Base-by-base conservation (phyloP, 1,140 invertebrate genomes). In the Drosophila bifasciata region DNA sequence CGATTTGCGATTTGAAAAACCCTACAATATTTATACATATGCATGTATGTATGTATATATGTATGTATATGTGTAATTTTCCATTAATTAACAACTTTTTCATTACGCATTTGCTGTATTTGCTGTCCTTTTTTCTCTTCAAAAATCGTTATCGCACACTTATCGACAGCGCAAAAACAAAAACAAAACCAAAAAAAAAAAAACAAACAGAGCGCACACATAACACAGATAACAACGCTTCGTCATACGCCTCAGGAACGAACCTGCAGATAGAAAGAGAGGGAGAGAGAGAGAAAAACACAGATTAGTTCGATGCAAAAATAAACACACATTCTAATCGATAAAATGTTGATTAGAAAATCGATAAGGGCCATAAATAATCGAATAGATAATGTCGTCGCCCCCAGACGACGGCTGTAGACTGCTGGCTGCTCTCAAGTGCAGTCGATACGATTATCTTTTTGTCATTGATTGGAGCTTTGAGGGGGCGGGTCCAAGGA, bases 51-150 rank as follows among this genome's bases (percentile, higher is more conserved):
- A 28, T 9, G 16, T 11, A 2, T 53, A 13, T 16, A 11, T 55
- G 39, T 25, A 9, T 46, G 43, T 8, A n/a, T 53, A 36, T 17
- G 23, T 48, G 51, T 50, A 74, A 66, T 77, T 74, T 85, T 86
- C 77, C 81, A 85, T 85, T 85, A 85, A 86, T 85, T 85, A 81
- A 86, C 77, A 85, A 55, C 62, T 84, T 11, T 64, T 44, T 40
- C 23, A 25, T 67, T 55, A 48, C 21, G n/a, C 15, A 32, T 49
- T 25, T 17, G n/a, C n/a, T n/a, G 16, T 17, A 46, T 41, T 49
- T 32, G 23, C 13, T 40, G 17, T 9, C 28, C 49, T 40, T 48
- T 36, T 39, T 13, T 46, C 36, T 44, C 39, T 72, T 36, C n/a
- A n/a, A n/a, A n/a, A 40, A 59, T 45, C 66, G 23, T 55, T 55